Evolutionary conservation across 2,888 invertebrate species (phyloP), one percentile per base, ranked within the genome.

Genomic region (Lasioglossum marginatum): DNA sequence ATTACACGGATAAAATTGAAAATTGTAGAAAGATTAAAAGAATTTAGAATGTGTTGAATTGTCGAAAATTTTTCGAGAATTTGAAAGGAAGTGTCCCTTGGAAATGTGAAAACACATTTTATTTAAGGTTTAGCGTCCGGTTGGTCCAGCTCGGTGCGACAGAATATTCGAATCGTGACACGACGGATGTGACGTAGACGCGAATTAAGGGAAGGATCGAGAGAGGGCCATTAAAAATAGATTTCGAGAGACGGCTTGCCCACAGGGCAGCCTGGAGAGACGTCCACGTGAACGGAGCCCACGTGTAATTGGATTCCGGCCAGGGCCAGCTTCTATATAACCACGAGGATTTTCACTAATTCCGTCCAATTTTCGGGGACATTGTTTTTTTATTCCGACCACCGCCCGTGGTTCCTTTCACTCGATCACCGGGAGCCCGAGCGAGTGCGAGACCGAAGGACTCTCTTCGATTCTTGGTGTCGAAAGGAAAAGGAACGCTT

Each of bases 201-300:
- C 52, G 79, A 81, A 63, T 63, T 63, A 63, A 85, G 83, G 81
- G 60, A 31, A 31, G 63, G 31, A 31, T 34, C 63, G 63, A 63
- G 60, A 16, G 31, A 19, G 31, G 88, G 84, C 91, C 93, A 94
- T 95, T 94, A 95, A 95, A 95, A 95, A 94, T 91, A 91, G 93
- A 95, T 95, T 94, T 95, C 90, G 91, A 89, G 73, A 79, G 86
- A 86, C 81, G 83, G 81, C 80, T 82, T 89, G 87, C 84, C 87
- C 89, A 45, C 83, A 77, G 89, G 90, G 81, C 66, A 79, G 34
- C 77, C 73, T 16, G 63, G 52, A 75, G 70, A 63, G 63, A 31
- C 74, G 57, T 75, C 79, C 79, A 87, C 85, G 84, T 90, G 88
- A 91, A 91, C 88, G 89, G 89, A 70, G 60, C 87, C n/a, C 83